Evolutionary conservation across 2,113 vertebrate genomes (phyloP).

Genomic region (Myrmecobius fasciatus): DNA sequence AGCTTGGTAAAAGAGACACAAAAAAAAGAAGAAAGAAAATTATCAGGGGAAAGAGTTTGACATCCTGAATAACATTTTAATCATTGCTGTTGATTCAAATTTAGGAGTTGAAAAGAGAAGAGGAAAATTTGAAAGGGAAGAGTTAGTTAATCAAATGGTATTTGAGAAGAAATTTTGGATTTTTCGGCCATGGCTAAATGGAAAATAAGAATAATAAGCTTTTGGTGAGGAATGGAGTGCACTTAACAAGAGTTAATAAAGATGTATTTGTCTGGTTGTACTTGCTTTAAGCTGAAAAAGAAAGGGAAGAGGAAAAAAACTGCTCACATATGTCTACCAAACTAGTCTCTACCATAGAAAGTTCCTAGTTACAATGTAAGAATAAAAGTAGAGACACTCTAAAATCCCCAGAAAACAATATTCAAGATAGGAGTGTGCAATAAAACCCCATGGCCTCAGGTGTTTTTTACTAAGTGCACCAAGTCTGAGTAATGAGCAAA

Average conservation of each 20-base stretch:
- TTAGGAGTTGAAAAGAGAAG: not conserved
- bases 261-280: not conserved
- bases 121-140: not conserved
- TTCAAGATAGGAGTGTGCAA: not conserved
- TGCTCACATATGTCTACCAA: not conserved
- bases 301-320: not conserved
- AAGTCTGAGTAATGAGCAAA: not conserved
- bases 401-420: not conserved
- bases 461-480: not conserved
- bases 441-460: not conserved
- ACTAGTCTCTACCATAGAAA: not conserved
- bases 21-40: not conserved
- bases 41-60: not conserved
- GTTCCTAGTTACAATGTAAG: not conserved
- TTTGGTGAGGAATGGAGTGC: not conserved
- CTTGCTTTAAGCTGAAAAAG: not conserved
- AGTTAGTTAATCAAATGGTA: not conserved
- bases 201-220: not conserved
- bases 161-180: not conserved
- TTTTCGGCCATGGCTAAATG: not conserved
- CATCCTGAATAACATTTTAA: not conserved
- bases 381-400: not conserved
- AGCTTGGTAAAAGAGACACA: no score
- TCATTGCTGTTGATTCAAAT: not conserved
- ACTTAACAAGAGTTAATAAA: not conserved